Percentiles rank a stretch among this genome's conserved stretches.
Conservation (phyloP, 2,888 invertebrate species). For the Plagiodera versicolora region DNA sequence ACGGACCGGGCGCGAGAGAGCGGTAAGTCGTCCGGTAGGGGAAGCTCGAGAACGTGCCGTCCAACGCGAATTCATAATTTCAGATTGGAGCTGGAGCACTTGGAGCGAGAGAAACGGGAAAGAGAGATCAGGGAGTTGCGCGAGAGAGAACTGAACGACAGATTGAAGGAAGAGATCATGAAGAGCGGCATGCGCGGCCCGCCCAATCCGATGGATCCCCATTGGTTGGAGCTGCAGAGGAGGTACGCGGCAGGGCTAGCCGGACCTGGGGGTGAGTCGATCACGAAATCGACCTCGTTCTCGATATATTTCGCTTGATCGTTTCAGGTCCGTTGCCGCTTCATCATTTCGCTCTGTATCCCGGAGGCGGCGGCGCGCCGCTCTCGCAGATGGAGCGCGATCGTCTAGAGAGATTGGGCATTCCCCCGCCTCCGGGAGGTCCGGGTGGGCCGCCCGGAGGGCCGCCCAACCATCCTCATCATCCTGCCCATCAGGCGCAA, state of each 20-base stretch:
- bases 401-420: slow-evolving; percentile 80
- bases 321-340: slow-evolving; percentile 59
- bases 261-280: slow-evolving; percentile 45
- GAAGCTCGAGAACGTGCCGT: background rate
- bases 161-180: slow-evolving; percentile 86
- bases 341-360: slow-evolving; percentile 73
- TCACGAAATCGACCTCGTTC: too few relatives aligned
- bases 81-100: slow-evolving; percentile 63
- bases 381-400: slow-evolving; percentile 86
- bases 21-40: slow-evolving; percentile 22
- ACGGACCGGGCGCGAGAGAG: slow-evolving; percentile 64
- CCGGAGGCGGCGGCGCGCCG: slow-evolving; percentile 67
- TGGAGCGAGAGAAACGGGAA: slow-evolving; percentile 72
- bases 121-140: slow-evolving; percentile 78
- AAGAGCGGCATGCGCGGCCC: slow-evolving; percentile 62
- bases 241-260: slow-evolving; percentile 59
- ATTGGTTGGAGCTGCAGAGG: slow-evolving; percentile 88
- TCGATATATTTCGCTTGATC: too few relatives aligned
- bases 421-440: slow-evolving; percentile 64
- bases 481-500: slow-evolving; percentile 63
- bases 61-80: background rate
- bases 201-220: slow-evolving; percentile 64
- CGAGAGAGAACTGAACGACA: slow-evolving; percentile 79
- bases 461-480: slow-evolving; percentile 58
- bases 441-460: slow-evolving; percentile 60